These are phyloP conservation scores for Peromyscus californicus DNA, from an alignment of 2,113 vertebrate genomes.

Conservation along the genomic window DNA sequence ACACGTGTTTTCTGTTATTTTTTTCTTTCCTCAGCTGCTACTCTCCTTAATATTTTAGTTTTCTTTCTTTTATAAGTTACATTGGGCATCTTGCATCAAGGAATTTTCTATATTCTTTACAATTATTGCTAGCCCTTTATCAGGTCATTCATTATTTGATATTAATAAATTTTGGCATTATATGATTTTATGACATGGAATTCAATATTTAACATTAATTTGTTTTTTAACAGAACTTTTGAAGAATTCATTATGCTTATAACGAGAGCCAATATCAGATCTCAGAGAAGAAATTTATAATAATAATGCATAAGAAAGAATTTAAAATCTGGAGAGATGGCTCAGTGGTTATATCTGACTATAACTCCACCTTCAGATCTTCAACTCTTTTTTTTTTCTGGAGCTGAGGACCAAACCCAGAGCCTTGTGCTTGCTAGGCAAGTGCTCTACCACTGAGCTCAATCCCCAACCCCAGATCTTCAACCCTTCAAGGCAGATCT, in stretches of 20 bases:
- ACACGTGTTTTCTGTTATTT: background rate
- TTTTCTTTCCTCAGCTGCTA: background rate
- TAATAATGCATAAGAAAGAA: background rate
- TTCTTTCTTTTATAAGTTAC: background rate
- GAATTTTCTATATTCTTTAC: background rate
- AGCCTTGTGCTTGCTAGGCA: no score
- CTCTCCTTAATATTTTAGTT: background rate
- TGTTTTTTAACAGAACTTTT: background rate
- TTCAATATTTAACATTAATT: background rate
- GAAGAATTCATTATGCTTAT: background rate
- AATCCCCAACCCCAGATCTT: background rate
- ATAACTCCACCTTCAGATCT: background rate
- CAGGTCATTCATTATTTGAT: background rate
- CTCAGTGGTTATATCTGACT: background rate
- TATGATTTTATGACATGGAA: background rate
- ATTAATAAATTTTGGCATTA: background rate
- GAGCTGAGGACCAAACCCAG: no score
- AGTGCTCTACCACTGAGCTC: no score
- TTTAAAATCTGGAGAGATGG: background rate
- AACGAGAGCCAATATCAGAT: background rate
- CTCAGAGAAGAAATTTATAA: background rate
- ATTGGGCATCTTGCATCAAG: background rate
- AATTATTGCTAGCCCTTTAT: background rate
- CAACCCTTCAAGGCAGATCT: background rate
- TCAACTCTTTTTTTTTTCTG: background rate